Conservation (phyloP, 2,888 invertebrate species). For the Elegia similella region DNA sequence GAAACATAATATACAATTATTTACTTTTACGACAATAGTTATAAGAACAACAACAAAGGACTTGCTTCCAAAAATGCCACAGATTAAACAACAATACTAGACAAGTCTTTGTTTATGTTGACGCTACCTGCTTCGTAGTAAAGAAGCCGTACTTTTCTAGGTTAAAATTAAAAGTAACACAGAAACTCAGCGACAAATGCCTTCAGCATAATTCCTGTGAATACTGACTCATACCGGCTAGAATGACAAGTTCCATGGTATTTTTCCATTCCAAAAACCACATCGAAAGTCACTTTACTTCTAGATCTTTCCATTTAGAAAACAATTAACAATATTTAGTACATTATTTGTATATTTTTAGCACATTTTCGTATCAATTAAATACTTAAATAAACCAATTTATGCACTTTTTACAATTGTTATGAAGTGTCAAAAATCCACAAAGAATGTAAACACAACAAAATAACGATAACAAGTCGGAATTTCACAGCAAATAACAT, state of each 20-base stretch:
- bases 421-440: not conserved
- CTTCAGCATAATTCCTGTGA: conserved; percentile 5
- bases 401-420: not conserved
- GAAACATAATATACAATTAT: too few relatives aligned
- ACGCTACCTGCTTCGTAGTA: conserved; percentile 5
- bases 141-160: conserved; percentile 4
- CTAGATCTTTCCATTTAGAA: conserved; percentile 4
- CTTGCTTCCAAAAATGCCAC: not conserved
- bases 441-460: conserved; percentile 3
- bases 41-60: too few relatives aligned
- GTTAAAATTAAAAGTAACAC: conserved; percentile 11
- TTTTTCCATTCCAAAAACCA: conserved; percentile 4
- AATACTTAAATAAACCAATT: not conserved
- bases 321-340: not conserved
- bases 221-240: conserved; percentile 6
- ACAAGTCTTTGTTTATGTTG: not conserved
- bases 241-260: not conserved
- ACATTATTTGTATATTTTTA: not conserved
- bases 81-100: not conserved
- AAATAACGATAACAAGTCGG: conserved; percentile 6
- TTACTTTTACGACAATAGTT: too few relatives aligned
- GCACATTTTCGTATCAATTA: not conserved
- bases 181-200: conserved; percentile 6
- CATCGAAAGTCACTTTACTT: not conserved
- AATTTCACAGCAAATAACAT: not conserved